Conservation (phyloP, 1,140 invertebrate genomes). For the Micrasema longulum region DNA sequence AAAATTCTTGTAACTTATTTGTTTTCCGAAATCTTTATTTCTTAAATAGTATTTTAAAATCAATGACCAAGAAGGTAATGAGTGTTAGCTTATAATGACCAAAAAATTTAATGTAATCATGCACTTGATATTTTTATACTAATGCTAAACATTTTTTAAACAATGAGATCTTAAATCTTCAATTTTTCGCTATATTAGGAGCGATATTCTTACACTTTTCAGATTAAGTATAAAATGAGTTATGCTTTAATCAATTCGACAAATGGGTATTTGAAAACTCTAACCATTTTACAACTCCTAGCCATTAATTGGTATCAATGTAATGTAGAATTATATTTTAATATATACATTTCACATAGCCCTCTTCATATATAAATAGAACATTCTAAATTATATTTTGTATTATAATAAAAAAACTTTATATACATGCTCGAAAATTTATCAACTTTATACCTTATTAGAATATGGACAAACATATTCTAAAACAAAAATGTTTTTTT, state of each 20-base stretch:
- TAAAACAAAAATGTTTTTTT: neutral
- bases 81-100: slow-evolving; percentile 34
- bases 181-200: neutral
- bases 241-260: neutral
- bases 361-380: slow-evolving; percentile 8
- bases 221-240: neutral
- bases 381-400: slow-evolving; percentile 4
- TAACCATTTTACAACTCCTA: no score
- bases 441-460: no score
- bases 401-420: neutral
- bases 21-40: neutral
- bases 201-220: neutral
- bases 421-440: no score
- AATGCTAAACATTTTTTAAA: slow-evolving; percentile 2
- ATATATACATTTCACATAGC: slow-evolving; percentile 28
- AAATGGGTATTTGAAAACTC: no score
- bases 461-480: neutral
- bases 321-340: slow-evolving; percentile 27
- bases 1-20: no score
- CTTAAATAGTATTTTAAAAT: neutral
- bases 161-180: neutral
- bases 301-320: no score
- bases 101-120: slow-evolving; percentile 18
- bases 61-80: slow-evolving; percentile 17
- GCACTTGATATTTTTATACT: slow-evolving; percentile 36